Percentiles rank a stretch among this genome's conserved stretches.
These are phyloP conservation scores for Macroglossus sobrinus DNA, from an alignment of 2,113 vertebrate species.

Conservation along the genomic window DNA sequence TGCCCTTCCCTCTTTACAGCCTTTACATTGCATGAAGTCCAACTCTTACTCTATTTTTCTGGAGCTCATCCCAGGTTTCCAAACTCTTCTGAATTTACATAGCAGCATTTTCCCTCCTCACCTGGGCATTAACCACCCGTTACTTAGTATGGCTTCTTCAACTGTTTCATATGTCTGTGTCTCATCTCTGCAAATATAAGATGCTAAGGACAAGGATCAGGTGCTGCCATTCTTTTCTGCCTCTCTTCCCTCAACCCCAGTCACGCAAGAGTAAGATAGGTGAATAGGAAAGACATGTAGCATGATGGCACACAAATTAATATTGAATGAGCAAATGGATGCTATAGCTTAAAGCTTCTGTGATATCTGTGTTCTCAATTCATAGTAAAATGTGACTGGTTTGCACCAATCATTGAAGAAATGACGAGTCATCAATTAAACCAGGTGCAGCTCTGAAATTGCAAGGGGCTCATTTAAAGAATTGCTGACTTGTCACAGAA, in stretches of 20 bases:
- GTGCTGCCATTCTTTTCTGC: neutral
- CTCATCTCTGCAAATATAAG: neutral
- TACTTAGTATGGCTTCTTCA: neutral
- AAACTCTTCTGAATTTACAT: neutral
- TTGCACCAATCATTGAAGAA: neutral
- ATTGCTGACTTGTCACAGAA: conserved; percentile 58
- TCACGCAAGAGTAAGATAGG: neutral
- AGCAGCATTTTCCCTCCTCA: neutral
- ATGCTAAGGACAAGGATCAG: neutral
- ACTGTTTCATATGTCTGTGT: neutral
- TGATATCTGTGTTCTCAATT: neutral
- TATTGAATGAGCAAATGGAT: neutral
- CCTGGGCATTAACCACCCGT: neutral
- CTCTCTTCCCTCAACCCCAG: neutral
- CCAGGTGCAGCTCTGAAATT: conserved; percentile 45
- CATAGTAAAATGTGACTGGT: neutral
- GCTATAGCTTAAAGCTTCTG: neutral
- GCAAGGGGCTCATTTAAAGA: conserved; percentile 29
- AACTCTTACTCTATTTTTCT: neutral
- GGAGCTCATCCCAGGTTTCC: neutral
- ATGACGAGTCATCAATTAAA: conserved; percentile 3
- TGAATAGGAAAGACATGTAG: neutral
- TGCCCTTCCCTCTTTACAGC: neutral
- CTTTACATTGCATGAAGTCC: neutral
- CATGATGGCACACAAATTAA: neutral